phyloP scores from a whole-genome alignment of 2,113 vertebrate species.

The Emydocephalus ijimae region DNA sequence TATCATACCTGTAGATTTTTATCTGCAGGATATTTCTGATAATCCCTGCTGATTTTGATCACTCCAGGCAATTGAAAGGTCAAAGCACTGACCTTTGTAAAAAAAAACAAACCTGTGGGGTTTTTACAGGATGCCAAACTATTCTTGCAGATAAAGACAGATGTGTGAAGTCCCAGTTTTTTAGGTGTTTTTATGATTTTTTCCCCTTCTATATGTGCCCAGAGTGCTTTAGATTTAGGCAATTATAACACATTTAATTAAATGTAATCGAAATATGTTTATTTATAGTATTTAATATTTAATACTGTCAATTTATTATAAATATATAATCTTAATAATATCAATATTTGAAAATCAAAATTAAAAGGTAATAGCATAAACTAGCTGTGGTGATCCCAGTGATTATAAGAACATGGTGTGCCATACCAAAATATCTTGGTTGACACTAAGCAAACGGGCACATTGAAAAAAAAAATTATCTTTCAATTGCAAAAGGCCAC shows the following conservation, averaged over 20 bases:
- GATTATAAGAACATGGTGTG: neutral
- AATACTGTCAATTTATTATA: neutral
- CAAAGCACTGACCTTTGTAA: neutral
- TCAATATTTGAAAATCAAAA: neutral
- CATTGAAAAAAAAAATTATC: too few relatives aligned
- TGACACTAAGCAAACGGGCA: too few relatives aligned
- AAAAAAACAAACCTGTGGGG: neutral
- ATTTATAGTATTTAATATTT: neutral
- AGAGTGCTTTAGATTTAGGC: neutral
- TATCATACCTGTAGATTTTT: neutral
- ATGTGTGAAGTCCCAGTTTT: neutral
- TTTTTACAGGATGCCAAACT: neutral
- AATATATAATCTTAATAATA: neutral
- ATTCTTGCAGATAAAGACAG: neutral
- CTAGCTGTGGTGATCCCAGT: neutral
- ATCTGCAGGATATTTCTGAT: neutral
- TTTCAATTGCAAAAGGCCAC: neutral
- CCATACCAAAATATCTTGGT: too few relatives aligned
- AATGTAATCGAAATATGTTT: neutral
- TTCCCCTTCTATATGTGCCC: neutral
- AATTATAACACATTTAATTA: neutral
- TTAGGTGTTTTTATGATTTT: neutral
- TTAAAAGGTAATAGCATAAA: neutral
- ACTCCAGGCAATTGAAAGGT: neutral
- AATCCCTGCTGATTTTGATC: neutral